phyloP scores from a whole-genome alignment of 2,113 vertebrate species.

The Polypterus senegalus region DNA sequence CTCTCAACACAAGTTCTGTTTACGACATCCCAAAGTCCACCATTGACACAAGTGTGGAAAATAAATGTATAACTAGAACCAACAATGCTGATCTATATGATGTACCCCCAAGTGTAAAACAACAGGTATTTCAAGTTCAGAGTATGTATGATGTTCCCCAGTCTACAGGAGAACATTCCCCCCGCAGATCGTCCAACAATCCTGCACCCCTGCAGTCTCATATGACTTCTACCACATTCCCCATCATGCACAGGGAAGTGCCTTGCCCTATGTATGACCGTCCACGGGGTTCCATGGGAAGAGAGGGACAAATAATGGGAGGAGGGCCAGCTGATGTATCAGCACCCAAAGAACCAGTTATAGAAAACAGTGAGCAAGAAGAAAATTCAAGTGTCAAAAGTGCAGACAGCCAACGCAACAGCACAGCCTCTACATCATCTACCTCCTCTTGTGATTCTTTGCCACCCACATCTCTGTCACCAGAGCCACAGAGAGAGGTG shows the following conservation, averaged over 20 bases:
- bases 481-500: conserved; percentile 44
- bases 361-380: background rate
- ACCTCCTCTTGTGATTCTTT: conserved; percentile 51
- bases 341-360: conserved; percentile 5
- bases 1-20: conserved; percentile 7
- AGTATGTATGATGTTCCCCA: conserved; percentile 28
- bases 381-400: conserved; percentile 28
- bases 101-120: conserved; percentile 28
- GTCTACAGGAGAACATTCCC: conserved; percentile 8
- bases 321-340: conserved; percentile 13
- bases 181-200: background rate
- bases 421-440: conserved; percentile 53
- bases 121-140: conserved; percentile 16
- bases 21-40: conserved; percentile 44
- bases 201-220: conserved; percentile 27
- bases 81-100: conserved; percentile 24
- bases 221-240: conserved; percentile 13
- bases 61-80: background rate
- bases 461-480: conserved; percentile 28
- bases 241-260: conserved; percentile 33
- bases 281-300: conserved; percentile 32
- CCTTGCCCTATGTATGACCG: conserved; percentile 45
- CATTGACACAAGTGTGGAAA: conserved; percentile 5
- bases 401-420: conserved; percentile 52
- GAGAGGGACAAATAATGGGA: background rate